A percentile compares a stretch with the other conserved stretches of the same genome.
phyloP scores from a whole-genome alignment of 2,888 invertebrate genomes.

The Lacanobia oleracea region DNA sequence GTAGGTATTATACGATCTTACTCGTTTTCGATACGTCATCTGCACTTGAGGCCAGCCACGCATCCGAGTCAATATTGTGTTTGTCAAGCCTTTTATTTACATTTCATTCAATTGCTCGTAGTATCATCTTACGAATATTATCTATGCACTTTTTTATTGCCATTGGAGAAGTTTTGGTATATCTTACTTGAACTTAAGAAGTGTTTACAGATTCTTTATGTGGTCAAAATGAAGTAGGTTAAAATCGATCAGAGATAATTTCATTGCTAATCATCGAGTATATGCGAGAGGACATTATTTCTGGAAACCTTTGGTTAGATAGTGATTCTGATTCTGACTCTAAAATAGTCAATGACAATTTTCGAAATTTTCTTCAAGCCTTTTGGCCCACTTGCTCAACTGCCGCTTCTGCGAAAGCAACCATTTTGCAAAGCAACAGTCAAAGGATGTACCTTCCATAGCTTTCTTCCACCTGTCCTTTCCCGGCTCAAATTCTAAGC shows the following conservation, averaged over 20 bases:
- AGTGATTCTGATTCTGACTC: background rate
- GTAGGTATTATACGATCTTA: slow-evolving; percentile 25
- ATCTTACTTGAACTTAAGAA: background rate
- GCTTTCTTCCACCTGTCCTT: slow-evolving; percentile 51
- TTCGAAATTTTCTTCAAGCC: background rate
- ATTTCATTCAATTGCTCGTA: slow-evolving; percentile 8
- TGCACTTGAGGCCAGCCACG: slow-evolving; percentile 2
- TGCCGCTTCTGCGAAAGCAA: background rate
- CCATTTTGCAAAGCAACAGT: background rate
- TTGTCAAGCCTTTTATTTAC: slow-evolving; percentile 29
- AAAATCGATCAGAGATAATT: background rate
- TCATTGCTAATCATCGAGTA: background rate
- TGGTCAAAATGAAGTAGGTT: too few species aligned
- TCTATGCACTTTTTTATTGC: background rate
- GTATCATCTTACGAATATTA: background rate
- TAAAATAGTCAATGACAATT: background rate
- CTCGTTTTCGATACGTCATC: slow-evolving; percentile 28
- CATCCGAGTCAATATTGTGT: slow-evolving; percentile 38
- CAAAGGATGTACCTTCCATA: slow-evolving; percentile 28
- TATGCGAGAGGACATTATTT: background rate
- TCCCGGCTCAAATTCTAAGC: slow-evolving; percentile 15
- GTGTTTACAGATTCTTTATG: background rate
- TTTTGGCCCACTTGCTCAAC: background rate
- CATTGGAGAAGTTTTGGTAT: background rate
- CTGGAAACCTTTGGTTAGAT: background rate